phyloP scores from a whole-genome alignment of 2,888 invertebrate genomes.

The Epinotia demarniana region DNA sequence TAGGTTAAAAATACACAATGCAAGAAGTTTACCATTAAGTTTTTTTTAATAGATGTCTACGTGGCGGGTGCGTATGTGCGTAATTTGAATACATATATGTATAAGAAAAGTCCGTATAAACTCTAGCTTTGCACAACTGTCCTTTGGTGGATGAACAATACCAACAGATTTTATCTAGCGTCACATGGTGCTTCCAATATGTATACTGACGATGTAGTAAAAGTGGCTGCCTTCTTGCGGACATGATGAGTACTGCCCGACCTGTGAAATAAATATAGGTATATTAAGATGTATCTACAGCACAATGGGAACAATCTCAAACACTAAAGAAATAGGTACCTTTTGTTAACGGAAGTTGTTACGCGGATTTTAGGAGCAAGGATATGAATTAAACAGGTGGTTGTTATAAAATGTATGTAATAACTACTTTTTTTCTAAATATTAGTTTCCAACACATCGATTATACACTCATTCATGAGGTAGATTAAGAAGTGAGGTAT shows the following conservation, averaged over 20 bases:
- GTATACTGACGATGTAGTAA: conserved; percentile 46
- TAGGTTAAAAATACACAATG: no score
- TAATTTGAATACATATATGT: conserved; percentile 45
- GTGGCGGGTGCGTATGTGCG: conserved; percentile 34
- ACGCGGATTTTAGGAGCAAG: neutral
- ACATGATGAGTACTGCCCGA: conserved; percentile 30
- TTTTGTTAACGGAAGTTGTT: neutral
- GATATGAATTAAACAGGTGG: neutral
- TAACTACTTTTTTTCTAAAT: neutral
- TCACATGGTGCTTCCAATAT: conserved; percentile 50
- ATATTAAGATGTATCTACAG: neutral
- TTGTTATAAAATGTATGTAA: conserved; percentile 5
- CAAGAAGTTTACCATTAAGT: no score
- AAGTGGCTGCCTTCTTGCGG: conserved; percentile 40
- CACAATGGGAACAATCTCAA: neutral
- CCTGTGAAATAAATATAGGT: conserved; percentile 7
- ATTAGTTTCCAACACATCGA: neutral
- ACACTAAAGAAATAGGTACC: neutral
- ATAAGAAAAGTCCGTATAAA: conserved; percentile 49
- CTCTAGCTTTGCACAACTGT: conserved; percentile 47
- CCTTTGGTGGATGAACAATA: conserved; percentile 49
- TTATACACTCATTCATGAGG: neutral
- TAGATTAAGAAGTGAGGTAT: neutral
- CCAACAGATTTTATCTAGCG: conserved; percentile 49
- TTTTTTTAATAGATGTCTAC: neutral